phyloP scores from a whole-genome alignment of 2,113 vertebrate genomes.

The Odocoileus hemionus region DNA sequence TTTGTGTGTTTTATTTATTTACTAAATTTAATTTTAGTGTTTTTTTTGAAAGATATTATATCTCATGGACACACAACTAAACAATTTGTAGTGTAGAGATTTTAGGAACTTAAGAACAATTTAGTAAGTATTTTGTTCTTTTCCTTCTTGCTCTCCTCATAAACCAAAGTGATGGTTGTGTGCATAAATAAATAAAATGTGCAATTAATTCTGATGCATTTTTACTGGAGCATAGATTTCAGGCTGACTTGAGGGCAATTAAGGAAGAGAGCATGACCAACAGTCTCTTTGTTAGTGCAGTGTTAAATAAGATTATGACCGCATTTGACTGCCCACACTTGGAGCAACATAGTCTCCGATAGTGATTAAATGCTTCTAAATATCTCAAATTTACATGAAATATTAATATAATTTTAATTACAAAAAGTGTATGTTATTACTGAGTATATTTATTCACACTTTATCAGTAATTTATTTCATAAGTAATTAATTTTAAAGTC shows the following conservation, averaged over 20 bases:
- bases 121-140: background rate
- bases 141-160: background rate
- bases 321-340: background rate
- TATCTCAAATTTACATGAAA: background rate
- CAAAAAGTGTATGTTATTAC: background rate
- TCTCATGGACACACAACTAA: background rate
- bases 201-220: background rate
- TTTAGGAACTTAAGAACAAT: background rate
- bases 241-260: background rate
- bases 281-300: background rate
- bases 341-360: accelerated
- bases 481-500: background rate
- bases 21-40: background rate
- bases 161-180: background rate
- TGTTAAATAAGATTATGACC: background rate
- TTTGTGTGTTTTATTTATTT: background rate
- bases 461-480: background rate
- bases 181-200: background rate
- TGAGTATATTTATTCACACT: background rate
- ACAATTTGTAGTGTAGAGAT: background rate
- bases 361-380: background rate
- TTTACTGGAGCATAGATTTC: background rate
- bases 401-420: background rate
- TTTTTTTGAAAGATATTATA: background rate
- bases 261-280: background rate